Evolutionary conservation across 2,888 invertebrate genomes (phyloP).

Genomic region (Branchipolynoe longqiensis): DNA sequence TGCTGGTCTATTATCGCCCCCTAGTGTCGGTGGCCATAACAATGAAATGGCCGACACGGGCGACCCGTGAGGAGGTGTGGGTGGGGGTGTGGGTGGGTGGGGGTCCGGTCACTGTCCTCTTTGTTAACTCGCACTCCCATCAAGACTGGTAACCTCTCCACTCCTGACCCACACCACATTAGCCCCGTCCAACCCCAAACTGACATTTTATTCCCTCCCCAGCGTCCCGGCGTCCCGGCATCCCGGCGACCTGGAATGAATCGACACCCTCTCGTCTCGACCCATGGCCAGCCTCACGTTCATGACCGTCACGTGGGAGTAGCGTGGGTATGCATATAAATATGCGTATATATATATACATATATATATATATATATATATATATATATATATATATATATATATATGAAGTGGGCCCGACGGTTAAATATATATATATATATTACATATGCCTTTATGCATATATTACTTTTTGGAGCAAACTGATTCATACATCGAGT

Average conservation of each 20-base stretch:
- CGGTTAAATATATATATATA: too few relatives aligned
- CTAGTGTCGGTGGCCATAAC: constrained; percentile 16
- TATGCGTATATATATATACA: too few relatives aligned
- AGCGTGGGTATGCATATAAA: too few relatives aligned
- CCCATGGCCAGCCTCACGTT: neutral
- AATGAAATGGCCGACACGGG: constrained; percentile 26
- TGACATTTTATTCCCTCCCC: constrained; percentile 19
- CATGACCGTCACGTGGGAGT: too few relatives aligned
- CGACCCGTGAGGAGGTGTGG: constrained; percentile 1
- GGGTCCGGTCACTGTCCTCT: neutral
- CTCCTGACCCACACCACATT: constrained; percentile 33
- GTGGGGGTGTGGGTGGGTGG: neutral
- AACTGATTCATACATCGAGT: too few relatives aligned
- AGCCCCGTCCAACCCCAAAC: constrained; percentile 18
- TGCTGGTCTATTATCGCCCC: constrained; percentile 31
- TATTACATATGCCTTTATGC: too few relatives aligned
- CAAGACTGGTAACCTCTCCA: constrained; percentile 35
- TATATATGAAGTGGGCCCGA: too few relatives aligned
- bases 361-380: too few relatives aligned
- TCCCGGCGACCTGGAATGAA: too few relatives aligned
- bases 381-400: too few relatives aligned
- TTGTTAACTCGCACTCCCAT: constrained; percentile 43
- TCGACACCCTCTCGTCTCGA: neutral
- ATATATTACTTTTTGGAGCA: too few relatives aligned
- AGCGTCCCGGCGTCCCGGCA: neutral